Conservation (phyloP, 2,797 vertebrate species). For the Enteromius viviparus region DNA sequence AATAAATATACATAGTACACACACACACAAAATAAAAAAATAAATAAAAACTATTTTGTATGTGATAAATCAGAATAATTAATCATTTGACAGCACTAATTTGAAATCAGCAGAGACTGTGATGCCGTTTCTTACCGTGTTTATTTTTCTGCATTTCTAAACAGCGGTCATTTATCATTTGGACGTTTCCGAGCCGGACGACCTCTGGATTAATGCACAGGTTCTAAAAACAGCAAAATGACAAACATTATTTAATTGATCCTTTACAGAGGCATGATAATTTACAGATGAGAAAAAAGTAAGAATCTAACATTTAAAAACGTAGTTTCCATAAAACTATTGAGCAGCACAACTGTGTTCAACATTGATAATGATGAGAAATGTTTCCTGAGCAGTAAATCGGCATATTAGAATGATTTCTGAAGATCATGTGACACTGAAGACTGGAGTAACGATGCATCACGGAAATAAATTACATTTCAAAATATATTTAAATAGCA, state of each 20-base stretch:
- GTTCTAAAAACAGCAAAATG: slow-evolving; percentile 75
- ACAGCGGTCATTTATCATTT: slow-evolving; percentile 94
- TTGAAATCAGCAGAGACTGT: neutral
- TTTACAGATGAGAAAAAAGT: neutral
- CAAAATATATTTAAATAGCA: neutral
- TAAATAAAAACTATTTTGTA: too few species aligned
- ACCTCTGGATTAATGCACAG: slow-evolving; percentile 94
- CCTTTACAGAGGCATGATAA: neutral
- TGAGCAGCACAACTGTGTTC: neutral
- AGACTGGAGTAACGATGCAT: neutral
- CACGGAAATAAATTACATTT: neutral
- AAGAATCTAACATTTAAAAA: neutral
- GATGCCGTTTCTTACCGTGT: slow-evolving; percentile 74
- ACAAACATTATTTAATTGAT: neutral
- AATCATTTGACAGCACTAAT: too few species aligned
- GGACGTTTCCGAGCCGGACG: slow-evolving; percentile 78
- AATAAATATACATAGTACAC: too few species aligned
- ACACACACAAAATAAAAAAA: too few species aligned
- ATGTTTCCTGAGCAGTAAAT: neutral
- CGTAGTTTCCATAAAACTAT: neutral
- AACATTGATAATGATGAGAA: neutral
- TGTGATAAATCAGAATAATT: too few species aligned
- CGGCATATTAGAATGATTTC: neutral
- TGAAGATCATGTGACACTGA: neutral
- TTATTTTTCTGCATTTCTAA: slow-evolving; percentile 95